These are phyloP conservation scores for Cacoxenus indagator DNA, from an alignment of 2,888 invertebrate species.

Conservation along the genomic window DNA sequence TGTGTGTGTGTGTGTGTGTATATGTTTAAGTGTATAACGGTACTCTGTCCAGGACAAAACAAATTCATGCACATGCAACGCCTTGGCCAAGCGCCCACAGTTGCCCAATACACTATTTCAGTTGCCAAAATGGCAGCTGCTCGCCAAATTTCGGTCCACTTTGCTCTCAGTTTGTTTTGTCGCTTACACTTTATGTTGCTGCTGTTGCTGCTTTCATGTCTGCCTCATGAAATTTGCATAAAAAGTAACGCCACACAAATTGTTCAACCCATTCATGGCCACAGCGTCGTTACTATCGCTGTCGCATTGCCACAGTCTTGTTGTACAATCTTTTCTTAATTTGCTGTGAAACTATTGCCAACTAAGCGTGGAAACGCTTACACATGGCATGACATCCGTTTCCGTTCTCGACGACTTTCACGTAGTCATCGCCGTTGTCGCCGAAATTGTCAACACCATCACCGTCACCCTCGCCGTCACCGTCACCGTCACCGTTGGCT, in stretches of 20 bases:
- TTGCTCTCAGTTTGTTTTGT: constrained; percentile 1
- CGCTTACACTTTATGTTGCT: neutral
- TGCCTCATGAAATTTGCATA: constrained; percentile 10
- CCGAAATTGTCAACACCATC: neutral
- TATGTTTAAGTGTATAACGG: too few species aligned
- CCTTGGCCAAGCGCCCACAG: too few species aligned
- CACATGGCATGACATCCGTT: constrained; percentile 20
- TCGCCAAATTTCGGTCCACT: neutral
- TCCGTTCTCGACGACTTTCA: neutral
- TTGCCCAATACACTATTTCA: too few species aligned
- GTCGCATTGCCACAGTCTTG: constrained; percentile 24
- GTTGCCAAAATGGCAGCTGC: neutral
- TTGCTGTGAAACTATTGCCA: constrained; percentile 28
- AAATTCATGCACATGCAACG: too few species aligned
- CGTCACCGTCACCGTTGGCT: neutral
- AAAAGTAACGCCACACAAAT: constrained; percentile 16
- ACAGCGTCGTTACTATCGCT: constrained; percentile 38
- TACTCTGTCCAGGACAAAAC: too few species aligned
- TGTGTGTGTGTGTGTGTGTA: neutral
- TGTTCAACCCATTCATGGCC: neutral
- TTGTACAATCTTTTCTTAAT: constrained; percentile 27
- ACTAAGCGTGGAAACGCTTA: constrained; percentile 24
- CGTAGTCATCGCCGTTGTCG: neutral
- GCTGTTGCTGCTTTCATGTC: neutral
- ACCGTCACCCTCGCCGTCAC: neutral